phyloP scores from a whole-genome alignment of 2,888 invertebrate genomes.

The Diachrysia chrysitis region DNA sequence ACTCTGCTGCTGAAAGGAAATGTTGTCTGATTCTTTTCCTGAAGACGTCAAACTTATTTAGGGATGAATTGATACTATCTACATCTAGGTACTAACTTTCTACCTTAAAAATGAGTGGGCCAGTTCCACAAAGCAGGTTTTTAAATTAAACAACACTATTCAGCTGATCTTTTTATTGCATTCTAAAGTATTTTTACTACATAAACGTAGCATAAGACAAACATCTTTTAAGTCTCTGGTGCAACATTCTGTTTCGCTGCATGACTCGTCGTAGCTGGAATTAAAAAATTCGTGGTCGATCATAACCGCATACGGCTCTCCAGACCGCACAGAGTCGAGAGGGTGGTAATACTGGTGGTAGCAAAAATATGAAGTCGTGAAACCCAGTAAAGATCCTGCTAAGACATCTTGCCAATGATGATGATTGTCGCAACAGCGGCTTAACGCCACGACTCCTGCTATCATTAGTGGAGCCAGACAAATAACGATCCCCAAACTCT shows the following conservation, averaged over 20 bases:
- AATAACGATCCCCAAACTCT: constrained; percentile 89
- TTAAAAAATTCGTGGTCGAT: constrained; percentile 39
- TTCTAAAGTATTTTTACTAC: constrained; percentile 38
- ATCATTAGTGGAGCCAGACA: constrained; percentile 90
- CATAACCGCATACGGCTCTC: constrained; percentile 56
- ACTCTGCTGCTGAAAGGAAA: too few species aligned
- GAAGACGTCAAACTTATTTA: too few species aligned
- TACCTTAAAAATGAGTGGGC: too few species aligned
- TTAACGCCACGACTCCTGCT: constrained; percentile 91
- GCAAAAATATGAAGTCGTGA: constrained; percentile 89
- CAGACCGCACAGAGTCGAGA: constrained; percentile 61
- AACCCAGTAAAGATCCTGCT: constrained; percentile 91
- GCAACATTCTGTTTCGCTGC: constrained; percentile 49
- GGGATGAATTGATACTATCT: too few species aligned
- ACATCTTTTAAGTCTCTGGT: constrained; percentile 46
- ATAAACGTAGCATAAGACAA: constrained; percentile 47
- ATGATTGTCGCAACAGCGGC: constrained; percentile 95
- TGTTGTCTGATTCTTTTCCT: too few species aligned
- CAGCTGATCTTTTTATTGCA: constrained; percentile 41
- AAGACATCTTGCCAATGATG: constrained; percentile 96
- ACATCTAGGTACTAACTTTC: too few species aligned
- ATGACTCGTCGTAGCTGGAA: constrained; percentile 4
- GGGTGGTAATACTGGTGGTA: constrained; percentile 92
- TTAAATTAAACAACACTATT: constrained; percentile 31
- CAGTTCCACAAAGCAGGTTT: neutral